Base-by-base conservation (phyloP, 2,888 invertebrate species). In the Deladenus siricidicola region DNA sequence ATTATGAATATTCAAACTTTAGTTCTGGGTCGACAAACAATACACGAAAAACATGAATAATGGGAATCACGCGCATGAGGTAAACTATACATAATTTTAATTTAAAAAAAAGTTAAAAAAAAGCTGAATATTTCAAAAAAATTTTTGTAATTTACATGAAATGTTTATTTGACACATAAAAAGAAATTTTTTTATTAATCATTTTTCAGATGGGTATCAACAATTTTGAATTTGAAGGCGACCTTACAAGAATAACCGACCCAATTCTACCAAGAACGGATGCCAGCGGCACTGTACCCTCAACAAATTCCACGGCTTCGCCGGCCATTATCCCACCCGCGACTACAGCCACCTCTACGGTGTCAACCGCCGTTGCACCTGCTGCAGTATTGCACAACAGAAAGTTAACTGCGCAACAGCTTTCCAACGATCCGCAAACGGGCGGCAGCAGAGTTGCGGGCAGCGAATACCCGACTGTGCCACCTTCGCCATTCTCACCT, bases 11-110 rank as follows among this genome's bases (percentile, higher is more conserved):
- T 21, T 50, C 10, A n/a, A 23, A 14, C 47, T 72, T n/a, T 56
- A 73, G 70, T 76, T 76, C 56, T 76, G 76, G 76, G 73, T 75
- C 1, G 76, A 76, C 60, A 75, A 73, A 50, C 62, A 75, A 24
- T 69, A 70, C 45, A 70, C 72, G 23, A 69, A 70, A 26, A 29
- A 50, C 29, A 26, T 28, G 17, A 34, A 34, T 14, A 34, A 34
- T 6, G 39, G 14, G 8, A 34, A 34, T 14, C 8, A 34, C 39
- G 14, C 39, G 8, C 6, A 34, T 14, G 39, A 34, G n/a, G n/a
- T n/a, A n/a, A n/a, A n/a, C n/a, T n/a, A n/a, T n/a, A n/a, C n/a
- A n/a, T n/a, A n/a, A n/a, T n/a, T n/a, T n/a, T n/a, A n/a, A n/a
- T n/a, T n/a, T n/a, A n/a, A n/a, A n/a, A n/a, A n/a, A n/a, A n/a